Evolutionary conservation across 2,888 invertebrate genomes (phyloP), one percentile per base, ranked within the genome.

Genomic region (Axea sp.): DNA sequence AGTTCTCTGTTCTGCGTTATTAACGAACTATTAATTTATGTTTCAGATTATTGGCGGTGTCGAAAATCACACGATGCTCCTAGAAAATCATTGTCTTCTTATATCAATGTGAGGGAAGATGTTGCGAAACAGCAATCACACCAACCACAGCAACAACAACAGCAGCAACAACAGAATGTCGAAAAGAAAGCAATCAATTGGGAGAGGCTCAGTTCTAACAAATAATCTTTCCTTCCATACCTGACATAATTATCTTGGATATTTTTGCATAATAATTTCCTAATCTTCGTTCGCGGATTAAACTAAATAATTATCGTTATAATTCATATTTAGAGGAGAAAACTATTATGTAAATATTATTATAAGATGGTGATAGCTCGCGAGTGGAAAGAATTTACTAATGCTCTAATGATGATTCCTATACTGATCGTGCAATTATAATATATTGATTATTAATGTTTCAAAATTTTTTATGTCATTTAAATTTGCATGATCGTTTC

Each of bases 41-140:
- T 82, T 82, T 24, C 85, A 86, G 86, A 86, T 77, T 86, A 81
- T 53, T 86, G 86, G 86, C 80, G 84, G 67, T 78, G 84, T 35
- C 80, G 86, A 30, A 86, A 86, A 60, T 59, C 74, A n/a, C 76
- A 80, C 71, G 86, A 86, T 8, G 65, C 74, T 12, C 77, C 69
- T 62, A 85, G 83, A 80, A 81, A 82, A 59, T 22, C 78, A 73
- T 9, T n/a, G 17, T 41, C 64, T 12, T 64, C 55, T 9, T 3
- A 19, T 4, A 31, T 9, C 8, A 24, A 6, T 7, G 9, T 12
- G 12, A 31, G 1, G 1, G 31, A 31, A 12, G 12, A n/a, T n/a
- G n/a, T n/a, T n/a, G n/a, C n/a, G n/a, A n/a, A n/a, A n/a, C n/a
- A n/a, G n/a, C n/a, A n/a, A n/a, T n/a, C n/a, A n/a, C n/a, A n/a